phyloP scores from a whole-genome alignment of 2,888 invertebrate species.

The Polylopha cassiicola region DNA sequence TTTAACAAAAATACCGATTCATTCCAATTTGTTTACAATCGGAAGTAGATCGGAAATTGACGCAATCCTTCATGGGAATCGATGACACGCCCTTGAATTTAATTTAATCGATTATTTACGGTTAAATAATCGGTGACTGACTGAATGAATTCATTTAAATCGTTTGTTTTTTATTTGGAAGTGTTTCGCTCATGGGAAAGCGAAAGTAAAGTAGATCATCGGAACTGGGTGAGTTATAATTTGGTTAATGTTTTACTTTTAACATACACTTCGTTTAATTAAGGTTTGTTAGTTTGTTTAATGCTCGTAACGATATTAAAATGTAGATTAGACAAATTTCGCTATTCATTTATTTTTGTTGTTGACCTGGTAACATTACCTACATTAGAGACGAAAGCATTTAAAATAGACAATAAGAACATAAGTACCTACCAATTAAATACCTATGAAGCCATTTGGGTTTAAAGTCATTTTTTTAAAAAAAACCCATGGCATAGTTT shows the following conservation, averaged over 20 bases:
- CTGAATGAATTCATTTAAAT: neutral
- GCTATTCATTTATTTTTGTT: too few species aligned
- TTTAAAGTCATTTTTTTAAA: too few species aligned
- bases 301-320: too few species aligned
- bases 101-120: slow-evolving; percentile 27
- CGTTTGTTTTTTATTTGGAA: slow-evolving; percentile 10
- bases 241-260: slow-evolving; percentile 11
- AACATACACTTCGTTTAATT: too few species aligned
- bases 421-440: too few species aligned
- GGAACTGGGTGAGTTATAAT: slow-evolving; percentile 11
- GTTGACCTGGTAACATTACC: too few species aligned
- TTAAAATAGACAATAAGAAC: too few species aligned
- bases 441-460: too few species aligned
- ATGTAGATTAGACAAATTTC: too few species aligned
- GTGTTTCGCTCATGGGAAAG: slow-evolving; percentile 10
- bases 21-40: slow-evolving; percentile 10
- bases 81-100: slow-evolving; percentile 40
- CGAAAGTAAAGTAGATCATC: slow-evolving; percentile 8
- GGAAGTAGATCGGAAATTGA: slow-evolving; percentile 36
- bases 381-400: too few species aligned
- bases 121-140: slow-evolving; percentile 23
- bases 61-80: slow-evolving; percentile 38
- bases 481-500: too few species aligned
- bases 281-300: slow-evolving; percentile 4
- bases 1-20: slow-evolving; percentile 12